Conservation (phyloP, 2,888 invertebrate species). For the Iphiclides podalirius region DNA sequence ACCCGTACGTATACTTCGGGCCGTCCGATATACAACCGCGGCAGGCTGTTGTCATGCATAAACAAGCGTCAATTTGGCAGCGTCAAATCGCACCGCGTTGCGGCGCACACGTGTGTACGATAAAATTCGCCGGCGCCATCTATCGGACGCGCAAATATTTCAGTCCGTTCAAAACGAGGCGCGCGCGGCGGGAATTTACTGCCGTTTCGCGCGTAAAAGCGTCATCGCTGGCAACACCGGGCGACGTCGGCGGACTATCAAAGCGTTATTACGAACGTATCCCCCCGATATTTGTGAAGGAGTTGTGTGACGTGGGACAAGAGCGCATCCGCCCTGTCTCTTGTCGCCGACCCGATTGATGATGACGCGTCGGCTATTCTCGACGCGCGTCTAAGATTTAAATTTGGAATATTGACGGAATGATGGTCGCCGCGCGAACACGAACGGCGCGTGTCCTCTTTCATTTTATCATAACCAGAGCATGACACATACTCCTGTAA, state of each 20-base stretch:
- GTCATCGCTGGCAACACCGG: slow-evolving; percentile 56
- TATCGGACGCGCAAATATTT: slow-evolving; percentile 48
- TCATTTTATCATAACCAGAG: no score
- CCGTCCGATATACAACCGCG: neutral
- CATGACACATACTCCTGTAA: no score
- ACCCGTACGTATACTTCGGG: slow-evolving; percentile 7
- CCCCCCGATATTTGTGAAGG: slow-evolving; percentile 71
- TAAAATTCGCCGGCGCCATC: slow-evolving; percentile 51
- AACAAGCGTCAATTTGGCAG: slow-evolving; percentile 41
- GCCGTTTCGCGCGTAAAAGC: slow-evolving; percentile 57
- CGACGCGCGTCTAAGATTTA: slow-evolving; percentile 1
- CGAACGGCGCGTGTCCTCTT: no score
- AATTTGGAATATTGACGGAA: slow-evolving; percentile 9
- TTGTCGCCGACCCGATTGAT: slow-evolving; percentile 45
- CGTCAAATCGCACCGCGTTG: slow-evolving; percentile 42
- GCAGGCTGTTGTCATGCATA: slow-evolving; percentile 33
- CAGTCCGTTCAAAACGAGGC: slow-evolving; percentile 56
- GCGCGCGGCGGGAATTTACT: slow-evolving; percentile 66
- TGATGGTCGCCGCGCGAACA: neutral
- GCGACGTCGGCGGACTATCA: slow-evolving; percentile 50
- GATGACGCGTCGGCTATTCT: slow-evolving; percentile 48
- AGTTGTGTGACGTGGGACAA: slow-evolving; percentile 67
- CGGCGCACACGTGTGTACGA: slow-evolving; percentile 54
- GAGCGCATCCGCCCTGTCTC: slow-evolving; percentile 50
- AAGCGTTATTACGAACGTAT: slow-evolving; percentile 70